These are phyloP conservation scores for Araneus ventricosus DNA, from an alignment of 1,140 invertebrate species.

Conservation along the genomic window DNA sequence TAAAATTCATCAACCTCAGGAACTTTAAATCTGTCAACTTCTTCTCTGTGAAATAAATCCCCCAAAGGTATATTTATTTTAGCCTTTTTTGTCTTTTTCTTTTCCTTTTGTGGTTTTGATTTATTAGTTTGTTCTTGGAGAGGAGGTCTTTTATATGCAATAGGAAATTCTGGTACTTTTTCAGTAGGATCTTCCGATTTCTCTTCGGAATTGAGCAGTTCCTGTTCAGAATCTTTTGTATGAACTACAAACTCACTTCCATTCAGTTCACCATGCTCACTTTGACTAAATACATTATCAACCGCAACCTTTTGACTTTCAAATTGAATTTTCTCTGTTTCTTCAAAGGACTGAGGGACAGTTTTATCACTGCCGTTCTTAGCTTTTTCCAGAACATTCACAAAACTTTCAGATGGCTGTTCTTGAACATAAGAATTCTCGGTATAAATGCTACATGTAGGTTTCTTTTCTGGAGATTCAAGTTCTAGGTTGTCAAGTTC, in stretches of 20 bases:
- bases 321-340: background rate
- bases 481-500: background rate
- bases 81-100: background rate
- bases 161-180: background rate
- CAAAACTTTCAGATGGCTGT: background rate
- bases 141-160: background rate
- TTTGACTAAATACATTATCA: background rate
- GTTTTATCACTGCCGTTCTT: background rate
- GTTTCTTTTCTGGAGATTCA: background rate
- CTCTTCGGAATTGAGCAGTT: background rate
- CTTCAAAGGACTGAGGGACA: background rate
- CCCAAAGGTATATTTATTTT: background rate
- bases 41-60: background rate
- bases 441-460: no score
- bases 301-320: background rate
- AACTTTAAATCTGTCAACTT: background rate
- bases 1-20: conserved; percentile 19
- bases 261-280: background rate
- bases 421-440: background rate
- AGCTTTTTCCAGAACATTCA: no score
- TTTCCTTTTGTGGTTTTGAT: background rate
- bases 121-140: background rate
- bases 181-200: background rate
- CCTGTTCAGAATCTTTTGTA: background rate
- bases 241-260: background rate